Conservation (phyloP, 2,113 vertebrate species). For the Epinephelus fuscoguttatus region DNA sequence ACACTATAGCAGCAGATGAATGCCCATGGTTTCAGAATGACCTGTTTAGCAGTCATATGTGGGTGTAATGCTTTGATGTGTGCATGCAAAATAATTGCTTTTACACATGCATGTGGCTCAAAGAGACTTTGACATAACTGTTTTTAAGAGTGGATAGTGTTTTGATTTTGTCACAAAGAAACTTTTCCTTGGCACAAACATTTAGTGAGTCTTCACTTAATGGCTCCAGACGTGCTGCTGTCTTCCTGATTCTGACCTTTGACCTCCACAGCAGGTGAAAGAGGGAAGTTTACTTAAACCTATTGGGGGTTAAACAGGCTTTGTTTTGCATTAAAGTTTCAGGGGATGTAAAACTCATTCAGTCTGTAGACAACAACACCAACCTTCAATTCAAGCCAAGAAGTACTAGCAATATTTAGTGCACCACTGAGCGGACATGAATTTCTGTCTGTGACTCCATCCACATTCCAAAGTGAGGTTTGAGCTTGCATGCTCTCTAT, state of each 20-base stretch:
- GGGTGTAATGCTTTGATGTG: neutral
- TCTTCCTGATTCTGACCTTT: slow-evolving; percentile 21
- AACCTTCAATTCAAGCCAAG: neutral
- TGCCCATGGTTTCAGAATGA: neutral
- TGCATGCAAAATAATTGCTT: neutral
- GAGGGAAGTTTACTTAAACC: neutral
- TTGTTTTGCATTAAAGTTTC: neutral
- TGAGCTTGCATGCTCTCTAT: slow-evolving; percentile 46
- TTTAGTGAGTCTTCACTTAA: neutral
- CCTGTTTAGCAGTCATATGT: neutral
- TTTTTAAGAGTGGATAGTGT: neutral
- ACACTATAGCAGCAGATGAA: neutral
- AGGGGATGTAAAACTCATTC: neutral
- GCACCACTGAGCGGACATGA: neutral
- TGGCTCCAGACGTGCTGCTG: neutral
- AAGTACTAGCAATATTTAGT: neutral
- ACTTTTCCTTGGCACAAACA: neutral
- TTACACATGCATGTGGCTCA: neutral
- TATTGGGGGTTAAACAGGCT: neutral
- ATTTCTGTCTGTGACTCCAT: slow-evolving; percentile 14
- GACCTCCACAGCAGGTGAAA: slow-evolving; percentile 2
- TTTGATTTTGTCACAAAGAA: neutral
- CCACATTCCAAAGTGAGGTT: slow-evolving; percentile 2
- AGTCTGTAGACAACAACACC: neutral
- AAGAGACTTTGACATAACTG: neutral